Evolutionary conservation across 2,888 invertebrate species (phyloP), one percentile per base, ranked within the genome.

Genomic region (Thecophora atra): DNA sequence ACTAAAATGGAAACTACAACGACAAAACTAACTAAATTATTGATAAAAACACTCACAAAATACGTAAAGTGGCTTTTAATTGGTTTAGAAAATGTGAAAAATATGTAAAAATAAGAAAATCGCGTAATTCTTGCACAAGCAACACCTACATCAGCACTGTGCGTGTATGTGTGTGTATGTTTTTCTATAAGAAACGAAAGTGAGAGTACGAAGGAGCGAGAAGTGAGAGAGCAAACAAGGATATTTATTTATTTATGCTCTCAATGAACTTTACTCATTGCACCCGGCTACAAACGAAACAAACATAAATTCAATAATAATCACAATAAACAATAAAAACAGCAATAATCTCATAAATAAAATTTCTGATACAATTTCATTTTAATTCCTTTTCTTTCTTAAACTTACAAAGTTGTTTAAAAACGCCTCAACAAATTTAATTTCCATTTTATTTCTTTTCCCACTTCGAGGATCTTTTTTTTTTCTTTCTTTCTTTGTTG

Each of bases 101-200:
- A 67, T 60, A n/a, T n/a, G n/a, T n/a, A n/a, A n/a, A 47, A 47
- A n/a, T 11, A 60, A 64, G 67, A 63, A 65, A 67, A 72, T 72
- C 72, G 72, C 72, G 67, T 72, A 72, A 72, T 72, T 24, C 72
- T 52, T 51, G 17, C 51, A 37, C 37, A 37, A 37, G 37, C 37
- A 47, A 47, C 47, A 47, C 15, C 11, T 47, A 47, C 47, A 47
- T 47, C 47, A 47, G 2, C 47, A n/a, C 24, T 51, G 44, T 42
- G 44, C n/a, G n/a, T 51, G 30, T 60, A 56, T 60, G 51, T 54
- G 30, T 56, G 60, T 66, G 60, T 30, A 47, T 42, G 60, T 30
- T 4, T 37, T 37, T 37, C 37, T 2, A 8, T 8, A 6, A 37
- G 11, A 11, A 37, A 37, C 37, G 37, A 37, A 37, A 37, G 37